Conservation (phyloP, 1,140 invertebrate species). For the Batillaria attramentaria region DNA sequence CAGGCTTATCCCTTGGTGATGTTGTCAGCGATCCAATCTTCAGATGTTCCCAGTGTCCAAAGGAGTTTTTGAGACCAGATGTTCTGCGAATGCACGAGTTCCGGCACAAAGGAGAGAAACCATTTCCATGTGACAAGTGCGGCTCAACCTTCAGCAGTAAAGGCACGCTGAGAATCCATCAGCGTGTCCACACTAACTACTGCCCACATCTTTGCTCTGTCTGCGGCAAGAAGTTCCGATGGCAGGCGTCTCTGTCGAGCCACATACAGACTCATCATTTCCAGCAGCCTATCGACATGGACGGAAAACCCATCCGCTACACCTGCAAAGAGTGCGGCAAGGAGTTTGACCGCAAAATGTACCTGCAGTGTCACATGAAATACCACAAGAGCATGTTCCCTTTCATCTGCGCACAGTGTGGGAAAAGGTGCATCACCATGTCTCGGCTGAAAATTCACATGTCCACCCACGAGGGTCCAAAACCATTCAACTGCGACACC, state of each 20-base stretch:
- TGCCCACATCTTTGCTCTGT: not conserved
- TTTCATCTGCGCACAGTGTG: conserved; percentile 96
- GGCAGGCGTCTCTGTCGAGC: not conserved
- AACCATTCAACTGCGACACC: conserved; percentile 91
- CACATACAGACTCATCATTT: conserved; percentile 1
- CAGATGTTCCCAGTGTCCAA: conserved; percentile 90
- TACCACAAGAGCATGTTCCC: conserved; percentile 97
- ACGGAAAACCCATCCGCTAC: not conserved
- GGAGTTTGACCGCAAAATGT: not conserved
- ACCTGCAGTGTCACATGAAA: conserved; percentile 96
- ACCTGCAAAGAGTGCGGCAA: not conserved
- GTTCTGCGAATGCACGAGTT: conserved; percentile 29
- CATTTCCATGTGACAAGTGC: not conserved
- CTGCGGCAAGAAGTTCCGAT: conserved; percentile 1
- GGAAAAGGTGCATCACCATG: conserved; percentile 87
- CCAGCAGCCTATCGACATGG: not conserved
- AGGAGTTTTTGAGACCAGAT: conserved; percentile 37
- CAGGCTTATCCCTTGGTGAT: not conserved
- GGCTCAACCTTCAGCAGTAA: not conserved
- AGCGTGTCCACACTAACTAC: not conserved
- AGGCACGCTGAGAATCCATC: not conserved
- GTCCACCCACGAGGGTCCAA: conserved; percentile 73
- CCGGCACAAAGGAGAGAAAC: conserved; percentile 21
- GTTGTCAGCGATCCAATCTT: not conserved
- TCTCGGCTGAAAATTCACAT: conserved; percentile 25